Evolutionary conservation across 2,113 vertebrate species (phyloP).

Genomic region (Aptenodytes forsteri): DNA sequence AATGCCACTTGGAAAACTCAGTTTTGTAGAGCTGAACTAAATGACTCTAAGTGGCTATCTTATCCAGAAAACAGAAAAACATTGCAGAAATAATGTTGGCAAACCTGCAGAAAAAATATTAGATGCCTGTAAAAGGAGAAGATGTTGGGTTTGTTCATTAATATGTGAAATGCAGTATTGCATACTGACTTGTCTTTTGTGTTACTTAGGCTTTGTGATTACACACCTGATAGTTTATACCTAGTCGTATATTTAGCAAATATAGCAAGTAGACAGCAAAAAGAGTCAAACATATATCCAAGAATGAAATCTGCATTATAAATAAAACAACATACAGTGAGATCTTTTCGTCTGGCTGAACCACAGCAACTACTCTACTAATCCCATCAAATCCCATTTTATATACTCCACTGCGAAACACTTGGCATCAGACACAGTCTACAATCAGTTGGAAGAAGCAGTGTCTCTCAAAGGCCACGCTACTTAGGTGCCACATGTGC

Average conservation of each 20-base stretch:
- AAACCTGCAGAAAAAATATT: background rate
- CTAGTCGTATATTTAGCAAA: background rate
- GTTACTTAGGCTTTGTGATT: background rate
- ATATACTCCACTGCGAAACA: background rate
- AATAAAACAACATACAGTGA: background rate
- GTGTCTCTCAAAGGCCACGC: background rate
- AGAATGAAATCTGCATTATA: background rate
- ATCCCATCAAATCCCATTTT: background rate
- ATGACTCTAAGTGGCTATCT: background rate
- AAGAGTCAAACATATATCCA: background rate
- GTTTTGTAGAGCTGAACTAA: background rate
- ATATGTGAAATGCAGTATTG: background rate
- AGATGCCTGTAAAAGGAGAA: background rate
- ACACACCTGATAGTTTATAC: background rate
- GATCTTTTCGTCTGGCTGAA: background rate
- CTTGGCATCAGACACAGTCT: background rate
- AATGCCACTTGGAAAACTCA: background rate
- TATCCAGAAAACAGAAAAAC: background rate
- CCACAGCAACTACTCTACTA: background rate
- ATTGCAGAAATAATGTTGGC: background rate
- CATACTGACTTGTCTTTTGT: background rate
- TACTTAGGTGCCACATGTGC: accelerated
- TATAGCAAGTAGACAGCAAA: background rate
- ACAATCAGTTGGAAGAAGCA: background rate
- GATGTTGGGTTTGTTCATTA: background rate